These are phyloP conservation scores for Melanotaenia parkinsoni DNA, from an alignment of 2,797 vertebrate genomes.

Conservation along the genomic window DNA sequence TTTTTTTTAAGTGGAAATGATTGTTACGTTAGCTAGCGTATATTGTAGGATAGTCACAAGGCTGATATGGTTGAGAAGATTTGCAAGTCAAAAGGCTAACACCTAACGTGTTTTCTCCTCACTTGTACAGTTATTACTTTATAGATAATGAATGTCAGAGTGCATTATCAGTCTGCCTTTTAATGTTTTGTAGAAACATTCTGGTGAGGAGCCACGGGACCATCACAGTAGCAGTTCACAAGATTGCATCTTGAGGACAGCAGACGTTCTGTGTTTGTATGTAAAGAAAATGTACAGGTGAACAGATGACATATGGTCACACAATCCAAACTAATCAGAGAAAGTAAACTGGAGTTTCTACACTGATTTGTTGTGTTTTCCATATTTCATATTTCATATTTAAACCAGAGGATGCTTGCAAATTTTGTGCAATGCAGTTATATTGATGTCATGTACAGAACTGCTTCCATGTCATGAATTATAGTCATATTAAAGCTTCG, in stretches of 20 bases:
- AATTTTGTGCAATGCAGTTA: slow-evolving; percentile 2
- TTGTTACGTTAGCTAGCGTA: neutral
- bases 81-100: neutral
- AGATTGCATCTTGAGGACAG: slow-evolving; percentile 88
- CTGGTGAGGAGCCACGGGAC: slow-evolving; percentile 93
- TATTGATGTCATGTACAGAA: slow-evolving; percentile 16
- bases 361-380: slow-evolving; percentile 23
- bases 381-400: slow-evolving; percentile 8
- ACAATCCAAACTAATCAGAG: neutral
- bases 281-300: slow-evolving; percentile 37
- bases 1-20: neutral
- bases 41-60: neutral
- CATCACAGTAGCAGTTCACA: slow-evolving; percentile 95
- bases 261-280: slow-evolving; percentile 20
- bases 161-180: slow-evolving; percentile 1
- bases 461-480: neutral
- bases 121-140: neutral
- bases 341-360: slow-evolving; percentile 6
- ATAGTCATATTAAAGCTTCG: neutral
- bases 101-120: neutral
- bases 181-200: slow-evolving; percentile 86
- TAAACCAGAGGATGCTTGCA: neutral
- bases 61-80: neutral
- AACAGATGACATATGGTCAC: slow-evolving; percentile 3
- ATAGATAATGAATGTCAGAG: slow-evolving; percentile 3